Evolutionary conservation across 92 coral and sea anemone genomes (phyloP), one percentile per base, ranked within the genome.

Genomic region (Parazoanthus atlanticus): DNA sequence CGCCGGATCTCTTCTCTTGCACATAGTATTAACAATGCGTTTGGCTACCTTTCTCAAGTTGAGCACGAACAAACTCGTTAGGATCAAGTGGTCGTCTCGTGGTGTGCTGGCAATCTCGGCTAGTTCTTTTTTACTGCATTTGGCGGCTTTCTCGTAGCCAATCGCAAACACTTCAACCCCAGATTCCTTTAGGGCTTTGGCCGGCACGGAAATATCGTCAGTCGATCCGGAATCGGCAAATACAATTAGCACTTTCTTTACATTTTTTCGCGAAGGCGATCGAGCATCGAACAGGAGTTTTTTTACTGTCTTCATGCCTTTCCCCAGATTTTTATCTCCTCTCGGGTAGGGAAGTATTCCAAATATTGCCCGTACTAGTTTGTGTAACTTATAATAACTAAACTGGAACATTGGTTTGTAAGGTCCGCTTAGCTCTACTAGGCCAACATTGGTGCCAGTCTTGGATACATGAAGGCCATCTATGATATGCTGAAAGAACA

Each of bases 141-240:
- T 84, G 15, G 77, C 79, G 49, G 78, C 81, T 28, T 86, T 87
- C 6, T 91, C 96, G 76, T 90, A 84, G 25, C 94, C 96, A 73
- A 94, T 88, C 26, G 88, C 88, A 80, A 92, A 94, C 25, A 92
- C 49, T 66, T 94, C 93, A 8, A 94, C 93, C 6, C 93, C 93
- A 65, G 88, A 47, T 6, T 67, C 82, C 74, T 83, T 92, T 5
- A 94, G 80, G 25, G 86, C 90, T 72, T 94, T 90, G 6, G 94
- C 92, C 26, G 96, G 92, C 3, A 74, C 76, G 8, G 71, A 74
- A 21, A 82, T 78, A 52, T 89, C 90, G 79, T 94, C 96, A 49
- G 89, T 74, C 1, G 96, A 90, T 8, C 78, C 78, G 2, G 93
- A 93, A 33, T 94, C 96, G 5, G 94, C 93, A 7, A 94, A 90